Percentiles rank a stretch among this genome's conserved stretches.
phyloP scores from a whole-genome alignment of 2,797 vertebrate species.

The Diplodus puntazzo region DNA sequence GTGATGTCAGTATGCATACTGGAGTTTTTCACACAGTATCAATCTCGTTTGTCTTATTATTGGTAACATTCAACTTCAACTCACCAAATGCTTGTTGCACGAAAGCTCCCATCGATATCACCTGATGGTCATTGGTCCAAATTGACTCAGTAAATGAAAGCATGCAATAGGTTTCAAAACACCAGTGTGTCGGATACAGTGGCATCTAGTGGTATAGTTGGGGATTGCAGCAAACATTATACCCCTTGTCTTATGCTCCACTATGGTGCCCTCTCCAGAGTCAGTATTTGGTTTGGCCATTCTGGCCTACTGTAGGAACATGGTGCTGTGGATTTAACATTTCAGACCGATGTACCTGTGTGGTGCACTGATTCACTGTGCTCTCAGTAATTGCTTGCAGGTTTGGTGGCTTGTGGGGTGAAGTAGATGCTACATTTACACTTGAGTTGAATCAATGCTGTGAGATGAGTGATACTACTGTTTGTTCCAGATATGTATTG shows the following conservation, averaged over 20 bases:
- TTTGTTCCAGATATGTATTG: neutral
- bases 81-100: neutral
- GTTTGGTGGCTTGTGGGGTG: neutral
- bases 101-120: neutral
- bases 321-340: no score
- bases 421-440: neutral
- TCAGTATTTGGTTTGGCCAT: conserved; percentile 3
- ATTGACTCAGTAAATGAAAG: neutral
- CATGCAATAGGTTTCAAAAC: no score
- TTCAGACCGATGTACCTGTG: neutral
- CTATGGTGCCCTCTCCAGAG: no score
- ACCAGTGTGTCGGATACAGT: no score
- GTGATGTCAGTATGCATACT: neutral
- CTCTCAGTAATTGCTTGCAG: conserved; percentile 1
- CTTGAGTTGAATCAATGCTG: conserved; percentile 9
- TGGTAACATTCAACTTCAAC: no score
- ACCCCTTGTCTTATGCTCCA: no score
- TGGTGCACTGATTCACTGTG: conserved; percentile 12
- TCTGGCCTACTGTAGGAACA: neutral
- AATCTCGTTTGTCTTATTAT: no score
- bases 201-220: no score
- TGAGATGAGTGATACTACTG: neutral
- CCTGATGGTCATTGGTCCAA: neutral
- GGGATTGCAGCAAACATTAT: no score
- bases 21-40: neutral